A percentile compares a stretch with the other conserved stretches of the same genome.
Conservation (phyloP, 2,797 vertebrate genomes). For the Poecilia wingei region DNA sequence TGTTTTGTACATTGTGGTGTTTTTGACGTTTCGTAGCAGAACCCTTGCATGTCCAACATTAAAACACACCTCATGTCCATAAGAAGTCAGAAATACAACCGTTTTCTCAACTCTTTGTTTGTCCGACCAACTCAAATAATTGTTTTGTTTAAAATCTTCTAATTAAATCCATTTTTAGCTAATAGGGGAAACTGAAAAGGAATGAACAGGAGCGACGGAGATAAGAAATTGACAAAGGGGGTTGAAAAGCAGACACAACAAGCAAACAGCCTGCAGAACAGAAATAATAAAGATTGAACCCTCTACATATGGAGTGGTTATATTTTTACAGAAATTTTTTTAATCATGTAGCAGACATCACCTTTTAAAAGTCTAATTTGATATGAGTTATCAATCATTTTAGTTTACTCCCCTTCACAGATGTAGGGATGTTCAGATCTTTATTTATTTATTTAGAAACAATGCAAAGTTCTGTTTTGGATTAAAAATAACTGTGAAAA, state of each 20-base stretch:
- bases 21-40: neutral
- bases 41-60: neutral
- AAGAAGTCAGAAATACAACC: neutral
- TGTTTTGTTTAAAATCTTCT: neutral
- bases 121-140: neutral
- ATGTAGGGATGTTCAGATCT: neutral
- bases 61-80: neutral
- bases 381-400: neutral
- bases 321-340: neutral
- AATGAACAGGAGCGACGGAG: neutral
- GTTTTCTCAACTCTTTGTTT: neutral
- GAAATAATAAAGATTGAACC: neutral
- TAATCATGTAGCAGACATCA: neutral
- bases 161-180: neutral
- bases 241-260: neutral
- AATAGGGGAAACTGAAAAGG: neutral
- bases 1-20: neutral
- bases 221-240: neutral
- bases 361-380: neutral
- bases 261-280: neutral
- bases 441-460: neutral
- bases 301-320: neutral
- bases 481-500: neutral
- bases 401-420: neutral
- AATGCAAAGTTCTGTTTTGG: neutral